These are phyloP conservation scores for Apis florea DNA, from an alignment of 1,140 invertebrate species.

Conservation along the genomic window DNA sequence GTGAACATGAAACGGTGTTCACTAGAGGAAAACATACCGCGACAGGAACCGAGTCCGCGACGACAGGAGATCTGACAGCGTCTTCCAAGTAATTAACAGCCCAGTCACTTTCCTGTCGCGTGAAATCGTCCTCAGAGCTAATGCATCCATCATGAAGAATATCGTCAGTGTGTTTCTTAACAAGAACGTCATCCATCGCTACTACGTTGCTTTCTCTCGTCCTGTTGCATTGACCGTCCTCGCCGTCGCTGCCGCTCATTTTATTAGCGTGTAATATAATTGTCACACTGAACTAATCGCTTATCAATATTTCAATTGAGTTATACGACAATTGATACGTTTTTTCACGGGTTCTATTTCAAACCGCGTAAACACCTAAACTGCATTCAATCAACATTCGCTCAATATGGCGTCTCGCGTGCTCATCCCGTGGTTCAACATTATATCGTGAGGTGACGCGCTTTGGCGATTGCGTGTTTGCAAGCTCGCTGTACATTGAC, in stretches of 20 bases:
- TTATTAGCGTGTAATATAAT: conserved; percentile 15
- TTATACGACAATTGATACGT: conserved; percentile 49
- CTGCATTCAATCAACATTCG: conserved; percentile 66
- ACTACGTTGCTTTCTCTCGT: conserved; percentile 54
- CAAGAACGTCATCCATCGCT: conserved; percentile 73
- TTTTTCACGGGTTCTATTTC: conserved; percentile 52
- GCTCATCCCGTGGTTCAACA: conserved; percentile 27
- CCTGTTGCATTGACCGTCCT: conserved; percentile 62
- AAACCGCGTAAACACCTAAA: conserved; percentile 69
- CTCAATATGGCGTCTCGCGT: conserved; percentile 69
- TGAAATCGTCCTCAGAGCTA: conserved; percentile 17
- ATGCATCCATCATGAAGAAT: conserved; percentile 23
- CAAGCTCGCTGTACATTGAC: not conserved
- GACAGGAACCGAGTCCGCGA: conserved; percentile 30
- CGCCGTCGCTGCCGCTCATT: conserved; percentile 68
- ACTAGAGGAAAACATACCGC: conserved; percentile 37
- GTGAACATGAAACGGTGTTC: not conserved
- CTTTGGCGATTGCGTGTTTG: conserved; percentile 20
- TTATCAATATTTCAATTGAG: conserved; percentile 13
- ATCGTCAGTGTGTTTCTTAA: conserved; percentile 68
- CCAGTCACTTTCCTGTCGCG: conserved; percentile 40
- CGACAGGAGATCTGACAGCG: conserved; percentile 37
- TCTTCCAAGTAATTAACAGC: conserved; percentile 41
- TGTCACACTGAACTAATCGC: conserved; percentile 35
- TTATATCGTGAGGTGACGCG: conserved; percentile 19